Evolutionary conservation across 2,888 invertebrate species (phyloP).

Genomic region (Eupithecia centaureata): DNA sequence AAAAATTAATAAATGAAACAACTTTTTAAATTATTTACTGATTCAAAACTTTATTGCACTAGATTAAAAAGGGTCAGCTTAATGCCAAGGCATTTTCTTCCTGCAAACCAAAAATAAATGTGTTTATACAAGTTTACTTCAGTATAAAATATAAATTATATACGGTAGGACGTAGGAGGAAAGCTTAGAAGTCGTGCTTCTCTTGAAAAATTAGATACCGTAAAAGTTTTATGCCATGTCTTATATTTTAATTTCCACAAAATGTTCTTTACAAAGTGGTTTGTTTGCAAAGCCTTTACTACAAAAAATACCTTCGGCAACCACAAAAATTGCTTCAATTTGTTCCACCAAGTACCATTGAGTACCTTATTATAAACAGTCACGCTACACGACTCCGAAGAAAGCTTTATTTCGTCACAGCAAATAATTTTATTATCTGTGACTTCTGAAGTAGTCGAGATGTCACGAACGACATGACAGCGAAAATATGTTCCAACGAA

Average conservation of each 20-base stretch:
- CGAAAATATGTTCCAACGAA: background rate
- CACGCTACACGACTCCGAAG: conserved; percentile 34
- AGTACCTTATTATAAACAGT: conserved; percentile 30
- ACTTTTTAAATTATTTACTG: too few species aligned
- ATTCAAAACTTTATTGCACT: too few species aligned
- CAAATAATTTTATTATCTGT: conserved; percentile 4
- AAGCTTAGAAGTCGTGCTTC: background rate
- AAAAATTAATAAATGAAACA: too few species aligned
- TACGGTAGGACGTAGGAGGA: background rate
- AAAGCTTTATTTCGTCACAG: conserved; percentile 32
- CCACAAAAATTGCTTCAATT: conserved; percentile 36
- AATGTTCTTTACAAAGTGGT: background rate
- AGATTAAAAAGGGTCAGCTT: too few species aligned
- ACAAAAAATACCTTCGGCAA: conserved; percentile 7
- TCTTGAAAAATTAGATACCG: background rate
- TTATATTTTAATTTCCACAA: background rate
- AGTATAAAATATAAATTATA: background rate
- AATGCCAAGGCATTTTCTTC: too few species aligned
- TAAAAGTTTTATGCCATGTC: background rate
- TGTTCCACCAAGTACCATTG: conserved; percentile 29
- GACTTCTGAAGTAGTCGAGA: conserved; percentile 15
- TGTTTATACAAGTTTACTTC: too few species aligned
- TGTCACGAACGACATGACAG: conserved; percentile 18
- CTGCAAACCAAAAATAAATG: too few species aligned
- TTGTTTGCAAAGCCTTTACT: background rate